Evolutionary conservation across 2,797 vertebrate genomes (phyloP), one percentile per base, ranked within the genome.

Genomic region (Aselliscus stoliczkanus): DNA sequence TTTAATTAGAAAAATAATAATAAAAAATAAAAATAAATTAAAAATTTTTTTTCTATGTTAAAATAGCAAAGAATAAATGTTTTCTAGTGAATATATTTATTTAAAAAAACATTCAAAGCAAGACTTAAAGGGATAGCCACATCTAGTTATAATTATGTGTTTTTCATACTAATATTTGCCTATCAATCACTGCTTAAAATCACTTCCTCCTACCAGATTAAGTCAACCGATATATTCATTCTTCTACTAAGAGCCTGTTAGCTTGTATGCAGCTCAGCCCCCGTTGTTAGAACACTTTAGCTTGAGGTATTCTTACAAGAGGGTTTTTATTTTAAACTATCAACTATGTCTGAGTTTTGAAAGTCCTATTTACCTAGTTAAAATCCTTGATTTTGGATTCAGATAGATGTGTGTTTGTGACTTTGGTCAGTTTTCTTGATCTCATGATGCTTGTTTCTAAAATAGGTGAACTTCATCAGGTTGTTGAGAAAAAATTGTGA

Each of bases 401-500:
- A 75, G n/a, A 62, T 75, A 64, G 47, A 64, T 58, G 10, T 76
- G 34, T 65, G 44, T 47, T 92, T 90, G 7, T 72, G 42, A 39
- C 34, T 77, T 77, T 82, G 69, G 65, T 95, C 34, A 80, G 37
- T 85, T 87, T 93, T 91, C 58, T 86, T 77, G n/a, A 56, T 67
- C 47, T 93, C 64, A 17, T 12, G 18, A 67, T 64, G 29, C 80
- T 81, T 94, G 23, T 79, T 87, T 93, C 37, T 95, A 52, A 95
- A 89, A 44, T 91, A n/a, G 9, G 21, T 20, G 12, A 47, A 88
- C 7, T 27, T 69, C n/a, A 58, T 85, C 13, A 39, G 62, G 72
- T 47, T 79, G 1, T 42, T 91, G 21, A 72, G 44, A 73, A 92
- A 65, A 62, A 76, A 75, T 47, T 60, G 21, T 92, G 37, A 23